Evolutionary conservation across 2,113 vertebrate species (phyloP).

Genomic region (Stigmatopora nigra): DNA sequence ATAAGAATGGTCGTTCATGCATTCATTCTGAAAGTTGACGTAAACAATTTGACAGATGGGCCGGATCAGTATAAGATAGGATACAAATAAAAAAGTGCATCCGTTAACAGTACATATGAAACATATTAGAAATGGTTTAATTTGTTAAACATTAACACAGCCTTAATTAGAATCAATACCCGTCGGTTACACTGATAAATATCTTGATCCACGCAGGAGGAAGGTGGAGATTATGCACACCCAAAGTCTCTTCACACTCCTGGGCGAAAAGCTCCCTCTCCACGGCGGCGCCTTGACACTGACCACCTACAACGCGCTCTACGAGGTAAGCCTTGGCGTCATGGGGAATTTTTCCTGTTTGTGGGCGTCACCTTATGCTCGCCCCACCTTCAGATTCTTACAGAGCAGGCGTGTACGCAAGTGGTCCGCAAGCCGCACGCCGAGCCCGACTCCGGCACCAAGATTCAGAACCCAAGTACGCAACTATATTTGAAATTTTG

Average conservation of each 20-base stretch:
- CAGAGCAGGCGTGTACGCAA: conserved; percentile 96
- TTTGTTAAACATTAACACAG: too few species aligned
- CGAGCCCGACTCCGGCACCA: conserved; percentile 94
- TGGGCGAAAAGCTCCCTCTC: conserved; percentile 88
- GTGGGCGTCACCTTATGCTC: not conserved
- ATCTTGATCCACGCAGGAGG: conserved; percentile 65
- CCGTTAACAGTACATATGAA: too few species aligned
- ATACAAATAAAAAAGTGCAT: too few species aligned
- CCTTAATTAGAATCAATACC: too few species aligned
- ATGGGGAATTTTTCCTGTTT: too few species aligned
- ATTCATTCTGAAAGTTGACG: too few species aligned
- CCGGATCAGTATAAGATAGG: too few species aligned
- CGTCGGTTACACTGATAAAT: too few species aligned
- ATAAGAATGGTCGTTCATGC: not conserved
- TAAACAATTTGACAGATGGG: too few species aligned
- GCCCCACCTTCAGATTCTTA: conserved; percentile 78
- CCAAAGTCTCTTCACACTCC: conserved; percentile 93
- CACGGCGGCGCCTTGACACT: conserved; percentile 87
- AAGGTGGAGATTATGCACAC: conserved; percentile 99
- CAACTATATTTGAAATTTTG: not conserved
- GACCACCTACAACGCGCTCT: conserved; percentile 92
- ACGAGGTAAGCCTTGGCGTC: conserved; percentile 75
- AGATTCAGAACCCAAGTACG: conserved; percentile 99
- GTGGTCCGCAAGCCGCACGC: conserved; percentile 96
- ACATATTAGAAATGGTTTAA: too few species aligned